Base-by-base conservation (phyloP, 2,888 invertebrate species). In the Stenolophus ochropezus region DNA sequence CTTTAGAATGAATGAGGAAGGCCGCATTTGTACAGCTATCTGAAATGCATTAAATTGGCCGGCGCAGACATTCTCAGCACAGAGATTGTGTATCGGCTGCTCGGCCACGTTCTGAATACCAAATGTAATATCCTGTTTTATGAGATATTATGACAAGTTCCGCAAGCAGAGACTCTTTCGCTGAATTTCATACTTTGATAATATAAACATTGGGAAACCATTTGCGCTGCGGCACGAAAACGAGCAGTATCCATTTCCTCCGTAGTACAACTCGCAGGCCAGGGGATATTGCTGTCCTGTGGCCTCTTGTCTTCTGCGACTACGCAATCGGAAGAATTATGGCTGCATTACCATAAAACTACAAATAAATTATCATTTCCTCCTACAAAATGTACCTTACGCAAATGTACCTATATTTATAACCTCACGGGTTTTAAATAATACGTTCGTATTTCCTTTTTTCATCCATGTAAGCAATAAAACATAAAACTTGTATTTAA, bases 71-170 rank as follows among this genome's bases (percentile, higher is more conserved):
- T 56, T 42, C 27, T 18, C 21, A 51, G n/a, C 53, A n/a, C 51
- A 20, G 80, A 73, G 80, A 80, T 80, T 80, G 51, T 73, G 53
- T 80, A 73, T 69, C 21, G 25, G 53, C 56, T 11, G 61, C 42
- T n/a, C 27, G 56, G n/a, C 25, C 27, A 21, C 69, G 80, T 73
- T 71, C 53, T 80, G 80, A 80, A 80, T 80, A 80, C 80, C 80
- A 80, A 80, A 80, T 73, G 80, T 80, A 80, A 80, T 80, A 80
- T 80, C 69, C 80, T 73, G 42, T 73, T 80, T 80, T 73, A 80
- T 80, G 73, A 80, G 80, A 80, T 80, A 80, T 80, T 80, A 69
- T 80, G 80, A 80, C 73, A 80, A 73, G 71, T 80, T 53, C 58
- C 56, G 80, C 69, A 78, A 27, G 21, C 65, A 58, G 53, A 49